These are phyloP conservation scores for Thrips palmi DNA, from an alignment of 1,140 invertebrate species.

Conservation along the genomic window DNA sequence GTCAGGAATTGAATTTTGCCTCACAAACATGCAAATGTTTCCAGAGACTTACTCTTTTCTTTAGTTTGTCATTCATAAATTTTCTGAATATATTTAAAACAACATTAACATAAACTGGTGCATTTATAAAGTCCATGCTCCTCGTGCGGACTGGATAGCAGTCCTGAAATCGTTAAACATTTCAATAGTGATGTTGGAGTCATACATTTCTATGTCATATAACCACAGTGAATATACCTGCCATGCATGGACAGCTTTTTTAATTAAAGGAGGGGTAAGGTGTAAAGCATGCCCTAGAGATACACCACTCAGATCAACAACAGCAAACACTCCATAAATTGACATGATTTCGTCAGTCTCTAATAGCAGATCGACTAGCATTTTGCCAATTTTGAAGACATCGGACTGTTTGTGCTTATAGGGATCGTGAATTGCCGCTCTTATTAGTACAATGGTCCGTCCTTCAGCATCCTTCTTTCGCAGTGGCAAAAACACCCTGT, in stretches of 20 bases:
- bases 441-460: conserved; percentile 33
- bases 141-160: conserved; percentile 48
- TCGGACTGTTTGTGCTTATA: conserved; percentile 30
- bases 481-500: conserved; percentile 36
- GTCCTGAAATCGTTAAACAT: conserved; percentile 23
- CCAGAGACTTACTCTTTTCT: conserved; percentile 25
- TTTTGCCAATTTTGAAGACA: conserved; percentile 31
- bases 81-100: conserved; percentile 44
- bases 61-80: conserved; percentile 52
- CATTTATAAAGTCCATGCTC: conserved; percentile 50
- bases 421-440: conserved; percentile 34
- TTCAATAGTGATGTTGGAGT: not conserved
- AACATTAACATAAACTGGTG: conserved; percentile 42
- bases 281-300: conserved; percentile 37
- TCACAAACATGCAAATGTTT: conserved; percentile 3
- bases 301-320: conserved; percentile 38
- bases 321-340: conserved; percentile 34
- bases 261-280: conserved; percentile 33
- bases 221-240: no score
- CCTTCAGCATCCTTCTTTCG: conserved; percentile 27
- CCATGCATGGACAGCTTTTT: conserved; percentile 39
- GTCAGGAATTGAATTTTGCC: conserved; percentile 6
- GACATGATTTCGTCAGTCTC: conserved; percentile 28
- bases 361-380: conserved; percentile 16
- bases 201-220: no score